These are phyloP conservation scores for Pseudopodoces humilis DNA, from an alignment of 2,113 vertebrate genomes.

Conservation along the genomic window DNA sequence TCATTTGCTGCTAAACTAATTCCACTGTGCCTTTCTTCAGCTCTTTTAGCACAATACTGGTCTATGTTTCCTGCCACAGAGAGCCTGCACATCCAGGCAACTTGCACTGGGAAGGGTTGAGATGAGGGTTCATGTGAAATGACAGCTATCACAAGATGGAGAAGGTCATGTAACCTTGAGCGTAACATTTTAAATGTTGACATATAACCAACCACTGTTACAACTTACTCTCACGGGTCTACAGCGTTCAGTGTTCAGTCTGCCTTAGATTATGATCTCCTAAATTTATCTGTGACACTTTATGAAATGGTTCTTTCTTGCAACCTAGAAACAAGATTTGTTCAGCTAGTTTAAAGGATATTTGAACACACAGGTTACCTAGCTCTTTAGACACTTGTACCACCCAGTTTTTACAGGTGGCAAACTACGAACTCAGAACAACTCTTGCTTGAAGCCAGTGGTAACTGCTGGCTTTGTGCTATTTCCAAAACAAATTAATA, in stretches of 20 bases:
- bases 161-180: background rate
- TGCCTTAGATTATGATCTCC: background rate
- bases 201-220: background rate
- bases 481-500: background rate
- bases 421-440: background rate
- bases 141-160: background rate
- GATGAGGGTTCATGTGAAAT: background rate
- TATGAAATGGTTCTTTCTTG: background rate
- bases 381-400: background rate
- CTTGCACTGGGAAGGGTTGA: background rate
- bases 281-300: conserved; percentile 20
- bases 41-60: background rate
- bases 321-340: background rate
- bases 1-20: background rate
- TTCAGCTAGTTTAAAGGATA: background rate
- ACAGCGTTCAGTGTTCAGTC: background rate
- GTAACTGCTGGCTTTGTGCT: background rate
- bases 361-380: background rate
- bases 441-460: background rate
- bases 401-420: background rate
- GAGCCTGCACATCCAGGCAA: background rate
- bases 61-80: background rate
- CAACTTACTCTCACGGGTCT: background rate
- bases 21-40: background rate
- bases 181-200: background rate